Evolutionary conservation across 2,797 vertebrate species (phyloP), one percentile per base, ranked within the genome.

Genomic region (Distichodus sexfasciatus): DNA sequence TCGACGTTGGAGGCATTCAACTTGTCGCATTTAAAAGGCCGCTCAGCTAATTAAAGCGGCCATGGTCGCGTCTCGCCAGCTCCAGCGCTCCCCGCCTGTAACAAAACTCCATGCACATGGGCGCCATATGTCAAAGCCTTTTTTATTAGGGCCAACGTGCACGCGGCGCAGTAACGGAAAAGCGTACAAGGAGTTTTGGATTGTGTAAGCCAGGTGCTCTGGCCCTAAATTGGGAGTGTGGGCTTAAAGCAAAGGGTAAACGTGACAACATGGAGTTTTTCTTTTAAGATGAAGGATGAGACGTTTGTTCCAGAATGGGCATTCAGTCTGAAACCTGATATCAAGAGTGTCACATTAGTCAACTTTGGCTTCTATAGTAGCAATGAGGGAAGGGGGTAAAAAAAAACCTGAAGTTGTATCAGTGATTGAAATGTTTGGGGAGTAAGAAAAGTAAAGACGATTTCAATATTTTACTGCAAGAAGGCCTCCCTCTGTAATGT

Each of bases 41-140:
- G 82, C 84, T 85, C 65, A 31, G 76, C 85, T 89, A 90, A 90
- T 88, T 91, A 90, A 90, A 91, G 89, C 89, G 90, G 88, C 89
- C 89, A 87, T 85, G 88, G 85, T 87, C 88, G 84, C 89, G 87
- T 90, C 87, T 90, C 85, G 86, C 83, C 69, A 71, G 74, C 51
- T 69, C 66, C 64, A 62, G 71, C 38, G 38, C 55, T 59, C 66
- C 46, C 35, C 11, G 55, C 66, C 55, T 73, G 64, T 66, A 78
- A 76, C 50, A 23, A 31, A 78, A 65, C 47, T 23, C 83, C 72
- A 77, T 76, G 87, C 91, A 93, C 91, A 91, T 91, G 91, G 89
- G 81, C 86, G 84, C 90, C 90, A 91, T 87, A 91, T 91, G 90
- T 86, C 86, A 89, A 87, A 88, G 83, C 74, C 80, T 76, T 88